Conservation (phyloP, 2,113 vertebrate species). For the Tychaedon coryphoeus region DNA sequence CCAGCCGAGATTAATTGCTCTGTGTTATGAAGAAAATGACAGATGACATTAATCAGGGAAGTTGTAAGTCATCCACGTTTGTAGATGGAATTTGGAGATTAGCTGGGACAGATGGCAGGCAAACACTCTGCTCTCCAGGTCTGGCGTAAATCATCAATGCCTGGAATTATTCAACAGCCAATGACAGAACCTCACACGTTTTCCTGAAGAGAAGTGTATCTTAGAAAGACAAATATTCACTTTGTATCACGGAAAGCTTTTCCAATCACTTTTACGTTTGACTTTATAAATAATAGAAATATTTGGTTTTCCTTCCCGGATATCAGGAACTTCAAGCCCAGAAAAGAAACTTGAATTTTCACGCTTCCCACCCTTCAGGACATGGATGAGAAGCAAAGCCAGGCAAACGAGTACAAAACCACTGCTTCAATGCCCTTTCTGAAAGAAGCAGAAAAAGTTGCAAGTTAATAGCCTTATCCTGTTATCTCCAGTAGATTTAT, state of each 20-base stretch:
- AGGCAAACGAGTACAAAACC: fast-evolving
- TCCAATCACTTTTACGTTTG: not conserved
- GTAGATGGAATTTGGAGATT: constrained; percentile 31
- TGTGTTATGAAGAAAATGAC: constrained; percentile 17
- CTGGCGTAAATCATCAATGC: not conserved
- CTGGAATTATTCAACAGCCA: not conserved
- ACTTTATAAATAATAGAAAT: not conserved
- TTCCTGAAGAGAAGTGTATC: not conserved
- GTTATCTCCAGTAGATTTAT: not conserved
- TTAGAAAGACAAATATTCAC: not conserved
- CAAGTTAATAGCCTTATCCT: not conserved
- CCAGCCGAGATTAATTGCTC: constrained; percentile 11
- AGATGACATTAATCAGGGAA: constrained; percentile 46
- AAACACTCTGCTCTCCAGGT: not conserved
- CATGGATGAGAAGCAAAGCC: not conserved
- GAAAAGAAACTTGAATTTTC: not conserved
- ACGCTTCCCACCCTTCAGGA: not conserved
- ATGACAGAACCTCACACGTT: not conserved
- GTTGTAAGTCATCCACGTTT: not conserved
- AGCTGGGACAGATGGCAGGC: constrained; percentile 37
- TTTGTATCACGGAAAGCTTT: not conserved
- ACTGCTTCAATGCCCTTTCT: not conserved
- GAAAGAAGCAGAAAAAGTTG: not conserved
- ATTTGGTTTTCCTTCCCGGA: not conserved
- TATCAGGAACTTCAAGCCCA: not conserved